Base-by-base conservation (phyloP, 2,113 vertebrate species). In the Aegypius monachus region DNA sequence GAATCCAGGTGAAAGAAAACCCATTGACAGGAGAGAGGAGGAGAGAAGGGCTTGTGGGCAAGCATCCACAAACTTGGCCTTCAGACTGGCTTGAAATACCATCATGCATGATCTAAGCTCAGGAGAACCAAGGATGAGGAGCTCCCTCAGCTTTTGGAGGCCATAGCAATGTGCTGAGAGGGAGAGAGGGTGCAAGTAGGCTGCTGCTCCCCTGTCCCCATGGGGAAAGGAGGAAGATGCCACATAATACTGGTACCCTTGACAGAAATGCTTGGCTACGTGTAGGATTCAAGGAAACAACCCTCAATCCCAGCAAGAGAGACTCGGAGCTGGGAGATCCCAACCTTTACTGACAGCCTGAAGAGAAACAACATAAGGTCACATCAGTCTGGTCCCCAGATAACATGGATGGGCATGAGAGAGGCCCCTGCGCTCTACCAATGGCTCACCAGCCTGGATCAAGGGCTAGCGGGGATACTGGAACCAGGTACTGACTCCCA, bases 321-420 rank as follows among this genome's bases (percentile, higher is more conserved):
- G 6, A 43, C 74, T 45, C 31, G 2, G 58, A 56, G 14, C 27
- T 56, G 63, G 62, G 45, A 85, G 47, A 82, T 47, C 42, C 26
- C 79, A 73, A 26, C 40, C 8, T 55, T 48, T 40, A 61, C 70
- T 58, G 20, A 13, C 7, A 58, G 36, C 42, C 17, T 29, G 45
- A 42, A 55, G 22, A 88, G 52, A 86, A 77, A 68, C 29, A 66
- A 14, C 25, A 1, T 1, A 6, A 83, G 16, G 16, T 70, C 11
- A 7, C 40, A 9, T 40, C 38, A 45, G 3, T 11, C 36, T 16
- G 85, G 62, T 52, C 56, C 56, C 34, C 34, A 38, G 23, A 32
- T 13, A 31, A 19, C 11, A 8, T 0, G 10, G 56, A 27, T 40
- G 79, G 82, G 70, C 59, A 17, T 0, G 0, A 26, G 0, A 32